A percentile compares a stretch with the other conserved stretches of the same genome.
Evolutionary conservation across 2,888 invertebrate genomes (phyloP).

Genomic region (Chorisops tibialis): DNA sequence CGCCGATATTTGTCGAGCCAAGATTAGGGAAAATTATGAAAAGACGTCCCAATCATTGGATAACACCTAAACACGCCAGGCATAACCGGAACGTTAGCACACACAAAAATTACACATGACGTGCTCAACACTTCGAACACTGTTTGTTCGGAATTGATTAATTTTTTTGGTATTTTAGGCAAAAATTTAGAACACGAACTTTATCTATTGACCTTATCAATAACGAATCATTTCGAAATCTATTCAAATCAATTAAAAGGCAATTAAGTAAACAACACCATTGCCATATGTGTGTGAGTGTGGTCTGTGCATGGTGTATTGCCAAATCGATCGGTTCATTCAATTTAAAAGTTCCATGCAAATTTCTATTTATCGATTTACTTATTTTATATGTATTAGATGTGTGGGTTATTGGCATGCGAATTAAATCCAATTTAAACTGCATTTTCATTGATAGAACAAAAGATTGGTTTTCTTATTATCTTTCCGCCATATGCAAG

Average conservation of each 20-base stretch:
- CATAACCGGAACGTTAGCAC: neutral
- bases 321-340: no score
- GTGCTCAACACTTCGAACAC: slow-evolving; percentile 17
- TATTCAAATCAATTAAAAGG: slow-evolving; percentile 15
- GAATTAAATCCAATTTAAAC: no score
- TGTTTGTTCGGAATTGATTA: neutral
- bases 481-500: no score
- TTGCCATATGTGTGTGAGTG: no score
- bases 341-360: no score
- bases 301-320: no score
- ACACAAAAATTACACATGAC: slow-evolving; percentile 14
- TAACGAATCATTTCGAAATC: neutral
- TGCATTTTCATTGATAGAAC: no score
- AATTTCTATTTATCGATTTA: no score
- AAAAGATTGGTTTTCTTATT: no score
- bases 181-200: neutral
- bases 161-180: neutral
- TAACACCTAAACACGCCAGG: slow-evolving; percentile 3
- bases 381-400: no score
- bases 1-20: neutral
- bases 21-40: slow-evolving; percentile 15
- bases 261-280: slow-evolving; percentile 15
- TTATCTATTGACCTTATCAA: slow-evolving; percentile 18
- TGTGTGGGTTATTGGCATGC: no score
- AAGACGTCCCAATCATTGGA: slow-evolving; percentile 1